phyloP scores from a whole-genome alignment of 2,113 vertebrate genomes.

The Onychostoma macrolepis region DNA sequence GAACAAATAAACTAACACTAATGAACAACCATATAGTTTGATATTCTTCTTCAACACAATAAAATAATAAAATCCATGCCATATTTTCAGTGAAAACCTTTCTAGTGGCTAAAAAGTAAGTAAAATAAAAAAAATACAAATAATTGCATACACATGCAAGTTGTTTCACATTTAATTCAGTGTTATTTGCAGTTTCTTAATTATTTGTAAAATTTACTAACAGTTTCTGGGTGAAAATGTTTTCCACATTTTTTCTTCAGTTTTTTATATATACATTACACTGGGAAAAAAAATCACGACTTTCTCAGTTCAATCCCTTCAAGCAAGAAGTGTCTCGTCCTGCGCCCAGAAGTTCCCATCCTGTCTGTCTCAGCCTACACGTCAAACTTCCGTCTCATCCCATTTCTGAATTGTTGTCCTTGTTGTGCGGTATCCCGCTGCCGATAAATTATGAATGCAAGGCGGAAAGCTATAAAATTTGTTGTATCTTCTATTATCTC shows the following conservation, averaged over 20 bases:
- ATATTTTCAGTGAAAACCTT: background rate
- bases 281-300: background rate
- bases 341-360: slow-evolving; percentile 42
- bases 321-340: slow-evolving; percentile 38
- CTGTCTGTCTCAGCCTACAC: slow-evolving; percentile 46
- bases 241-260: too few species aligned
- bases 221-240: too few species aligned
- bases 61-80: background rate
- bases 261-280: background rate
- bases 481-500: slow-evolving; percentile 99
- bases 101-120: background rate
- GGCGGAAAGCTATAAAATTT: slow-evolving; percentile 99
- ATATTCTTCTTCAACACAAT: background rate
- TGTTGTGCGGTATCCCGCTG: slow-evolving; percentile 78
- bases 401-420: slow-evolving; percentile 71
- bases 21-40: background rate
- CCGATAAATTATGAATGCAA: slow-evolving; percentile 99
- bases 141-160: too few species aligned
- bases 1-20: background rate
- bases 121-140: background rate
- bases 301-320: slow-evolving; percentile 9
- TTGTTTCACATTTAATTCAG: background rate
- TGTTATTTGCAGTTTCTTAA: background rate
- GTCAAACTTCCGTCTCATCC: slow-evolving; percentile 50
- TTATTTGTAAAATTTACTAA: background rate